Base-by-base conservation (phyloP, 2,888 invertebrate genomes). In the Xestia c-nigrum region DNA sequence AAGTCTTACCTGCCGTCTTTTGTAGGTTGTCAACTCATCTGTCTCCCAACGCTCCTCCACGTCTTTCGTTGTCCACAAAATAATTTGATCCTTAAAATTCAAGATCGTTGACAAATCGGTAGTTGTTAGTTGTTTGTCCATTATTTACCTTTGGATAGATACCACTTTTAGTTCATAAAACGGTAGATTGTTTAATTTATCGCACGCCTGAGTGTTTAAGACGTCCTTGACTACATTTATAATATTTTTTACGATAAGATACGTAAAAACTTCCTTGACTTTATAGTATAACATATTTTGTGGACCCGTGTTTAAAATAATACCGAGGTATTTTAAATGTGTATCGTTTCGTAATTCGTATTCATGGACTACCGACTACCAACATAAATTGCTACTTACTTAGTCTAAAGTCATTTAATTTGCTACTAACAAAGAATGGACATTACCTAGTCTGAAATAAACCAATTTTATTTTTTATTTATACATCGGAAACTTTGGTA, bases 141-240 rank as follows among this genome's bases (percentile, higher is more conserved):
- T 38, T 40, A 47, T 16, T 64, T 57, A 24, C 38, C 19, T 77
- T 52, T n/a, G 16, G 14, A 14, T 10, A 16, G 7, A 46, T 61
- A 57, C 9, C n/a, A 65, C 40, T 16, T 74, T 50, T 19, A 38
- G 14, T n/a, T 43, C 14, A 52, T 66, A 24, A 61, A 81, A n/a
- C 12, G 3, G 19, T 40, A 47, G 52, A 47, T 31, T 31, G 21
- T 74, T 55, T 57, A 40, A 47, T 65, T 76, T 69, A 68, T 82
- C n/a, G 24, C 38, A 40, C 1, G 38, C 24, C 6, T 55, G 19
- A 69, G 40, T 65, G 52, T 67, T 71, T 67, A 67, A 71, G 40
- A 66, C 68, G 72, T 47, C 84, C 78, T 81, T 83, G 31, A 55
- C 14, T 14, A 71, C 2, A 55, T 68, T 66, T 52, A 77, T 78